A percentile compares a stretch with the other conserved stretches of the same genome.
phyloP scores from a whole-genome alignment of 2,888 invertebrate species.

The Euplexia lucipara region DNA sequence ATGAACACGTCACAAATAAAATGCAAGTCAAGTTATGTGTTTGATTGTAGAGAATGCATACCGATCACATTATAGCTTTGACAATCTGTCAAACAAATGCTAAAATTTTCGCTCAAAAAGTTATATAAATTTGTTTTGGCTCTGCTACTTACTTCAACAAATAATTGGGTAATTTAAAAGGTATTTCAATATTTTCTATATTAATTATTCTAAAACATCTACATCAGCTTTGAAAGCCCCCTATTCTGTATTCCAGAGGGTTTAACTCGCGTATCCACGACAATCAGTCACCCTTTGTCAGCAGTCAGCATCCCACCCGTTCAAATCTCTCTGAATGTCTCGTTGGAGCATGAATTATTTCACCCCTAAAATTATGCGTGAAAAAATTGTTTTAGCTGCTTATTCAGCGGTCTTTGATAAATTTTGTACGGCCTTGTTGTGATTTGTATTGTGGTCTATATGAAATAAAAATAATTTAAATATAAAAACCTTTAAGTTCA shows the following conservation, averaged over 20 bases:
- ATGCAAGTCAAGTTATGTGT: no score
- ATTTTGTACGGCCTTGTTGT: constrained; percentile 8
- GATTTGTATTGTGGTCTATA: neutral
- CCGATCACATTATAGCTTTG: no score
- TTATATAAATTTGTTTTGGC: no score
- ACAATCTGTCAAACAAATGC: no score
- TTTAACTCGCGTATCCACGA: constrained; percentile 40
- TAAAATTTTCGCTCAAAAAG: no score
- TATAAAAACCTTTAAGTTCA: no score
- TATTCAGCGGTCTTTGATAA: constrained; percentile 7
- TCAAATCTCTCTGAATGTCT: constrained; percentile 22
- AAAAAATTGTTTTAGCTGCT: constrained; percentile 13
- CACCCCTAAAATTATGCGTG: constrained; percentile 13
- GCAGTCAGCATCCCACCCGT: constrained; percentile 33
- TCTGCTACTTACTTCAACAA: no score
- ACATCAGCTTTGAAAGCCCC: constrained; percentile 9
- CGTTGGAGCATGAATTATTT: constrained; percentile 35
- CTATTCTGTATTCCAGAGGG: constrained; percentile 3
- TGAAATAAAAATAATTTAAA: no score
- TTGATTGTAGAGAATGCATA: no score
- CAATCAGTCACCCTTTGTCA: constrained; percentile 39
- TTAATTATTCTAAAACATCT: constrained; percentile 3
- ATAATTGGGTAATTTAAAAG: no score
- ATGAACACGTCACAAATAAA: no score
- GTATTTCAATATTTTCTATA: neutral